phyloP scores from a whole-genome alignment of 1,140 invertebrate species.

The Drosophila serrata region DNA sequence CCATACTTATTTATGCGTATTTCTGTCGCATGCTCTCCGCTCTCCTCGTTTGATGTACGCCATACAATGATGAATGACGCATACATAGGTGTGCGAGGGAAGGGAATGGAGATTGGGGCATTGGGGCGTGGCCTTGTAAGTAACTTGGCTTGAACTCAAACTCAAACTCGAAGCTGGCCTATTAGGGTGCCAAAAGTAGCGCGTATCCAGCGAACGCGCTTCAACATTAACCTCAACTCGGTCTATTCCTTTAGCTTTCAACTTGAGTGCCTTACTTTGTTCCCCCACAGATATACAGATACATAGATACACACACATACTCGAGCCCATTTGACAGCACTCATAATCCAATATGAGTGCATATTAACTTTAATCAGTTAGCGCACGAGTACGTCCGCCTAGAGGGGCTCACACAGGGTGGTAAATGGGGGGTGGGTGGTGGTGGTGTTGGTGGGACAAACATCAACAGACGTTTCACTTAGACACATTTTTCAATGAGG shows the following conservation, averaged over 20 bases:
- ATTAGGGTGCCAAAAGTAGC: slow-evolving; percentile 52
- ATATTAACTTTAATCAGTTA: slow-evolving; percentile 82
- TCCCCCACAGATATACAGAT: slow-evolving; percentile 10
- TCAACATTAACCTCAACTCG: slow-evolving; percentile 33
- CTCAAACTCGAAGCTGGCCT: slow-evolving; percentile 17
- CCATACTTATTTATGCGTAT: slow-evolving; percentile 49
- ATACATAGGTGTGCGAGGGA: slow-evolving; percentile 4
- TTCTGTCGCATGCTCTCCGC: slow-evolving; percentile 10
- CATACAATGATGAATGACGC: slow-evolving; percentile 40
- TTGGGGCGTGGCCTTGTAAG: not conserved
- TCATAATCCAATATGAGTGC: slow-evolving; percentile 69
- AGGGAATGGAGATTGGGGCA: not conserved
- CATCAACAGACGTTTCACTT: slow-evolving; percentile 68
- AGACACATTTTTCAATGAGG: slow-evolving; percentile 72
- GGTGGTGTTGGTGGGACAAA: not conserved
- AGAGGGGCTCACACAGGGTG: not conserved
- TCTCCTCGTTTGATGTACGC: slow-evolving; percentile 20
- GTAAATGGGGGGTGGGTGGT: not conserved
- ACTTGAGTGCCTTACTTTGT: slow-evolving; percentile 70
- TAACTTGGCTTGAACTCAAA: not conserved
- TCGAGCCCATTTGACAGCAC: slow-evolving; percentile 59
- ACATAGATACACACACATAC: not conserved
- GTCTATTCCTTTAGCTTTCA: slow-evolving; percentile 63
- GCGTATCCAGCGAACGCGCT: slow-evolving; percentile 47
- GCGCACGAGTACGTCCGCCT: slow-evolving; percentile 54